A percentile compares a stretch with the other conserved stretches of the same genome.
Conservation (phyloP, 2,888 invertebrate genomes). For the Sesia apiformis region DNA sequence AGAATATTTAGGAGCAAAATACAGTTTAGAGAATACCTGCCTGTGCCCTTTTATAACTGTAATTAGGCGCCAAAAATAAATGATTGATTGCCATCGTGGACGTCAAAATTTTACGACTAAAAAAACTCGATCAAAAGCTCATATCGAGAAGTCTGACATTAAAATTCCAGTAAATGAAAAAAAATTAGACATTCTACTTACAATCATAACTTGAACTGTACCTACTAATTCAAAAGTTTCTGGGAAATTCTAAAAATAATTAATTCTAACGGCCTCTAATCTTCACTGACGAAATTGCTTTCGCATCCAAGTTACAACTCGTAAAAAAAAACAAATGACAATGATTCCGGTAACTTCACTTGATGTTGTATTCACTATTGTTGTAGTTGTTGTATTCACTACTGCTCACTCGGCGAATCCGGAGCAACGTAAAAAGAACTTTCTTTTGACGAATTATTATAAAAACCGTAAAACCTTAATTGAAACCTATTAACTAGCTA, state of each 20-base stretch:
- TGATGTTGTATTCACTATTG: no score
- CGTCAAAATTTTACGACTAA: constrained; percentile 38
- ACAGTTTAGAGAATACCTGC: constrained; percentile 10
- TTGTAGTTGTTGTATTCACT: no score
- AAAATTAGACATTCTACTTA: neutral
- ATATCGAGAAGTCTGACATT: constrained; percentile 19
- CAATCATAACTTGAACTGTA: neutral
- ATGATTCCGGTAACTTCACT: no score
- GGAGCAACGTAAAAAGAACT: no score
- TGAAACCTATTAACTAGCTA: no score
- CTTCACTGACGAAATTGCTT: no score
- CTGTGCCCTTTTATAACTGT: constrained; percentile 35
- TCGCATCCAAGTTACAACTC: no score
- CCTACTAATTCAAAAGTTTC: neutral
- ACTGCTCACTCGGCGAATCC: no score
- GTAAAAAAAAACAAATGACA: no score
- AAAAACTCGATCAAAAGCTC: constrained; percentile 35
- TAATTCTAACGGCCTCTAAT: no score
- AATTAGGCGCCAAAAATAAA: constrained; percentile 38
- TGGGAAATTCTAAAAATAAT: neutral
- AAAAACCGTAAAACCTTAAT: no score
- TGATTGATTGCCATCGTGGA: constrained; percentile 50
- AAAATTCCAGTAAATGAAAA: neutral
- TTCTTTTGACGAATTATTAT: no score
- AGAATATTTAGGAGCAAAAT: neutral